phyloP scores from a whole-genome alignment of 2,113 vertebrate genomes.

The Chinchilla lanigera region DNA sequence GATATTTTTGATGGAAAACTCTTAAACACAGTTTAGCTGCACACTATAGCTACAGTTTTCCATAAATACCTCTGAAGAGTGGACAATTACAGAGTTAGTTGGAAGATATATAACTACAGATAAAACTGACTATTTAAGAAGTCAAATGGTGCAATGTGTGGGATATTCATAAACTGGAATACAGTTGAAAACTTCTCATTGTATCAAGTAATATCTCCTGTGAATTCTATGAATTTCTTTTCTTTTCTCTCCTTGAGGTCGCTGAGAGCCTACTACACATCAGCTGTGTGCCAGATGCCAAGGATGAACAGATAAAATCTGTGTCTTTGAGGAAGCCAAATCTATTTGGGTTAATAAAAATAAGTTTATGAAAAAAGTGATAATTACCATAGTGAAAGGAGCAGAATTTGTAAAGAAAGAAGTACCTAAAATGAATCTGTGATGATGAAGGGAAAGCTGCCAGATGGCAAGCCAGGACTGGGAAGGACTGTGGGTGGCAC shows the following conservation, averaged over 20 bases:
- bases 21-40: not conserved
- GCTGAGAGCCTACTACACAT: no score
- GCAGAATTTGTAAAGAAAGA: not conserved
- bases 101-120: not conserved
- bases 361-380: not conserved
- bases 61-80: not conserved
- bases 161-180: not conserved
- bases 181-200: not conserved
- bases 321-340: not conserved
- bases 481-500: not conserved
- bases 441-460: not conserved
- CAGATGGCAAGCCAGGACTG: not conserved
- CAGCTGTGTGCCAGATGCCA: not conserved
- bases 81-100: not conserved
- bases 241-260: not conserved
- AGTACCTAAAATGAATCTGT: not conserved
- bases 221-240: not conserved
- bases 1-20: not conserved
- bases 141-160: not conserved
- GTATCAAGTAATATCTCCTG: not conserved
- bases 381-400: not conserved
- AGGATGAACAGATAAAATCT: not conserved
- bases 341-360: constrained; percentile 30
- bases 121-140: not conserved
- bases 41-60: not conserved